Evolutionary conservation across 2,888 invertebrate genomes (phyloP), one percentile per base, ranked within the genome.

Genomic region (Tipula helvola): DNA sequence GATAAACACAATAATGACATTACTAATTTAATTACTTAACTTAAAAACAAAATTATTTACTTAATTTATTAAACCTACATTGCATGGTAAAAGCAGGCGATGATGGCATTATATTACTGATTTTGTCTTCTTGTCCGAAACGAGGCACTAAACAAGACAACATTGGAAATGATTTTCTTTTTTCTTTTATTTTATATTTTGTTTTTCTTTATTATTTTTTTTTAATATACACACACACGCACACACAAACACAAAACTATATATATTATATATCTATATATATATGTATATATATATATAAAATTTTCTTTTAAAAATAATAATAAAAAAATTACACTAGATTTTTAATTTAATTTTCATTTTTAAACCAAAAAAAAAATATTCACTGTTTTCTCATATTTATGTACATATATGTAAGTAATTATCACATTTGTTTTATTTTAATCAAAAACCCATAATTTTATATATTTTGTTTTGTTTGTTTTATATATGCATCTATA

Each of bases 111-210:
- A 85, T 85, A 16, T 90, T 91, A 71, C 71, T 71, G 89, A 90
- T 91, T 89, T 90, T 90, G 90, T 92, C 91, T 90, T 91, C 91
- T 91, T 91, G 91, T 90, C 91, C 91, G 90, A 92, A 92, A 90
- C 91, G 92, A 89, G 91, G 91, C 90, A 91, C 90, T 90, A 92
- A 89, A 90, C 91, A 92, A 90, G 92, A 91, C 91, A 92, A 92
- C 91, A 92, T 92, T 91, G 91, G 91, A 91, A 91, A 91, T 90
- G 89, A 89, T 89, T 90, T 89, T 88, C 86, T 87, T 87, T 52
- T 47, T 12, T 87, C 86, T 86, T 84, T n/a, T n/a, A 42, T 39
- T 39, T 7, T 36, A 41, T 44, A 71, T 36, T 85, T 87, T 86
- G 28, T 28, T 85, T 83, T 86, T 16, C 83, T 87, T 57, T 87